phyloP scores from a whole-genome alignment of 2,113 vertebrate genomes.

The Ascaphus truei region DNA sequence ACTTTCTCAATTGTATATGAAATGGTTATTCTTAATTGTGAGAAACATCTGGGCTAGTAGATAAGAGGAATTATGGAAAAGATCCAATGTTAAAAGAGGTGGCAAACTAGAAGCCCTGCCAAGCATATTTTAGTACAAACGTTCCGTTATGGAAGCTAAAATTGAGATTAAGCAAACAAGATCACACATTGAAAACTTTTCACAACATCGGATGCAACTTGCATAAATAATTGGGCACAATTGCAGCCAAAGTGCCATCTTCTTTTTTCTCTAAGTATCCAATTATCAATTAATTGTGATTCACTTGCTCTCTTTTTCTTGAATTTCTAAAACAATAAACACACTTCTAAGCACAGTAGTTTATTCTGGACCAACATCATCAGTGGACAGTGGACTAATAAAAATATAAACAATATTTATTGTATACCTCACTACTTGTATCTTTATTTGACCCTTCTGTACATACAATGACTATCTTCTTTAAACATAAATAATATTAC shows the following conservation, averaged over 20 bases:
- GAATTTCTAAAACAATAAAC: too few species aligned
- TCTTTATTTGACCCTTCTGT: too few species aligned
- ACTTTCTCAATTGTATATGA: not conserved
- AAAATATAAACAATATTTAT: too few species aligned
- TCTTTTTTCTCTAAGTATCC: not conserved
- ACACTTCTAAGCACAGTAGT: too few species aligned
- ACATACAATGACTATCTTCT: too few species aligned
- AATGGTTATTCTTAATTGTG: slow-evolving; percentile 23
- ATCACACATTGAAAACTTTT: not conserved
- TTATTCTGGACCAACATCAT: too few species aligned
- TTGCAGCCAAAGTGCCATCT: not conserved
- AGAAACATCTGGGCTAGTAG: slow-evolving; percentile 36
- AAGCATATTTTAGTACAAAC: slow-evolving; percentile 18
- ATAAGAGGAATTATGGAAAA: slow-evolving; percentile 40
- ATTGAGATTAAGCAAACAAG: not conserved
- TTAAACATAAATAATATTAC: too few species aligned
- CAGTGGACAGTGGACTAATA: too few species aligned
- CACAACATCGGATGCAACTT: not conserved
- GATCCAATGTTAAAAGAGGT: slow-evolving; percentile 2
- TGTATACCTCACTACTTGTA: too few species aligned
- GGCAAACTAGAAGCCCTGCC: not conserved
- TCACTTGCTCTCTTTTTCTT: too few species aligned
- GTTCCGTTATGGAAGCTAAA: rapidly evolving
- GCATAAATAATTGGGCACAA: not conserved
- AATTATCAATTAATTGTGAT: not conserved